Conservation (phyloP, 2,797 vertebrate species). For the Lacerta agilis region DNA sequence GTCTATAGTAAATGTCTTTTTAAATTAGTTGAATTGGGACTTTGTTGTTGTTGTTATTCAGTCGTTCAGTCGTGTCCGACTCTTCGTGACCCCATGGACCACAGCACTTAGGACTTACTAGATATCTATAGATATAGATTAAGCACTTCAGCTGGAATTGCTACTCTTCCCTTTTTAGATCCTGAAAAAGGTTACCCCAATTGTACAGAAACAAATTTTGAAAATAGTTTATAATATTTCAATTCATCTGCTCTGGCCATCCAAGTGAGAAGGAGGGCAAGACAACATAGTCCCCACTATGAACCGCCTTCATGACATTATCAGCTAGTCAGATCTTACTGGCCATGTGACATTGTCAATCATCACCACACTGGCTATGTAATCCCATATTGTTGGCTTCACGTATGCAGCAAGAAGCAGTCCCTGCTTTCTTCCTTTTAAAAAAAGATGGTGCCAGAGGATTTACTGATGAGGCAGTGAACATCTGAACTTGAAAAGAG, state of each 20-base stretch:
- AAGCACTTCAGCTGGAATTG: background rate
- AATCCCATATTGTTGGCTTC: background rate
- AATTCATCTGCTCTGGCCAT: background rate
- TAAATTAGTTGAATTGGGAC: background rate
- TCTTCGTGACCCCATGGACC: no score
- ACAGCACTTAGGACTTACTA: no score
- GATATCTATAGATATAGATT: background rate
- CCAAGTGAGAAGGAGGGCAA: background rate
- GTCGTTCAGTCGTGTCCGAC: no score
- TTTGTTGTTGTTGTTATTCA: no score
- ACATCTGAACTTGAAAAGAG: background rate
- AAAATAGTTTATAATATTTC: background rate
- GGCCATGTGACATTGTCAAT: background rate
- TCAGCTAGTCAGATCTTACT: background rate
- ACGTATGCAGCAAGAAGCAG: background rate
- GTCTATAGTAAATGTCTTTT: background rate
- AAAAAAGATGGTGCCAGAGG: background rate
- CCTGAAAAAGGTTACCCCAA: background rate
- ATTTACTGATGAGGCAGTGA: background rate
- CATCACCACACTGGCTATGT: background rate
- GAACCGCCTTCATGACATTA: background rate
- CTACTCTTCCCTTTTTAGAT: background rate
- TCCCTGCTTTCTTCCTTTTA: background rate
- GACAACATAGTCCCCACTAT: no score
- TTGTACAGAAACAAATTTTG: background rate